phyloP scores from a whole-genome alignment of 1,140 invertebrate species.

The Rhagoletis zephyria region DNA sequence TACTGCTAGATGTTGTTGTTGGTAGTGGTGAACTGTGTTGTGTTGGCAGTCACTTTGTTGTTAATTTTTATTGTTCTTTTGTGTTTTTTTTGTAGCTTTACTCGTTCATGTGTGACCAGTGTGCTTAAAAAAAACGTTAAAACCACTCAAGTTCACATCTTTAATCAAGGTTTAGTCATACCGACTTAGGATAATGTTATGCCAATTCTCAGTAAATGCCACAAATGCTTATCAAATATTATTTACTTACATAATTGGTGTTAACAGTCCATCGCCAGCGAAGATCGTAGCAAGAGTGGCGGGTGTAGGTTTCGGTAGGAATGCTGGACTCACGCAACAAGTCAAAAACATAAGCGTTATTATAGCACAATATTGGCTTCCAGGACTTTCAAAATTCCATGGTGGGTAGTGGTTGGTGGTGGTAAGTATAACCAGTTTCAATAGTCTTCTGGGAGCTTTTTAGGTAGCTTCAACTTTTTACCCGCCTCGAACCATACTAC shows the following conservation, averaged over 20 bases:
- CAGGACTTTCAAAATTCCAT: too few relatives aligned
- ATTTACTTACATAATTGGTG: background rate
- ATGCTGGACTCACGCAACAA: too few relatives aligned
- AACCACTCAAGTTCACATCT: constrained; percentile 43
- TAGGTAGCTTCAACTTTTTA: too few relatives aligned
- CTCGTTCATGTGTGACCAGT: background rate
- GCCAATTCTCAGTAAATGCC: constrained; percentile 16
- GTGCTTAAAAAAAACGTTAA: background rate
- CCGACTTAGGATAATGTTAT: constrained; percentile 35
- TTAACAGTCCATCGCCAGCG: background rate
- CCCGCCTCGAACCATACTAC: too few relatives aligned
- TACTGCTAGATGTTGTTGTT: background rate
- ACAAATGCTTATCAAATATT: constrained; percentile 40
- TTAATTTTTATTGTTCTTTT: background rate
- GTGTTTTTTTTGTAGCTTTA: background rate
- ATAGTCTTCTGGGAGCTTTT: too few relatives aligned
- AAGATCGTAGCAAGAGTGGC: background rate
- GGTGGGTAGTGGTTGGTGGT: too few relatives aligned
- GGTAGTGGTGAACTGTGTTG: background rate
- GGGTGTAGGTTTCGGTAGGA: too few relatives aligned
- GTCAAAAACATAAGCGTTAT: too few relatives aligned
- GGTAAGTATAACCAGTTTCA: too few relatives aligned
- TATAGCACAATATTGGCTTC: too few relatives aligned
- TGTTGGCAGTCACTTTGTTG: background rate
- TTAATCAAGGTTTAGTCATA: constrained; percentile 44